These are phyloP conservation scores for Euschistus heros DNA, from an alignment of 1,140 invertebrate genomes.

Conservation along the genomic window DNA sequence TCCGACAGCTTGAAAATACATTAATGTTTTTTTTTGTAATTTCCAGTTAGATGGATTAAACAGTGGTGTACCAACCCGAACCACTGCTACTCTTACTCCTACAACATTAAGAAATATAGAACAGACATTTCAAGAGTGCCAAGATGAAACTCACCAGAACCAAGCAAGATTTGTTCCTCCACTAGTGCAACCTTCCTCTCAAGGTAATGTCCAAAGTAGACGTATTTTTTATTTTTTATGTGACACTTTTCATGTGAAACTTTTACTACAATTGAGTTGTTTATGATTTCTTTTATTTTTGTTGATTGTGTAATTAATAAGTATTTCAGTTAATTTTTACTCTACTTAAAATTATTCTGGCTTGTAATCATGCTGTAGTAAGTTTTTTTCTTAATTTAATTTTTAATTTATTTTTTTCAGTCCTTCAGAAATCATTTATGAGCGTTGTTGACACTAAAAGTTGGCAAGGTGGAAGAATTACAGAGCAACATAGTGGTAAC, in stretches of 20 bases:
- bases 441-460: conserved; percentile 34
- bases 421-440: conserved; percentile 28
- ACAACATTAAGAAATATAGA: conserved; percentile 86
- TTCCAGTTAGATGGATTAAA: conserved; percentile 72
- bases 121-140: conserved; percentile 53
- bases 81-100: conserved; percentile 85
- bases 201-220: conserved; percentile 7
- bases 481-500: conserved; percentile 27
- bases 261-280: too few species aligned
- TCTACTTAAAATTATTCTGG: conserved; percentile 9
- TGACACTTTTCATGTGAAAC: too few species aligned
- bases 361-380: conserved; percentile 8
- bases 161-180: conserved; percentile 88
- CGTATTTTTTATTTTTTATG: too few species aligned
- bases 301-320: too few species aligned
- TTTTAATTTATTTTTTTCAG: conserved; percentile 14
- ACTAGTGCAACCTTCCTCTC: conserved; percentile 43
- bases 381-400: conserved; percentile 6
- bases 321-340: not conserved
- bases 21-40: conserved; percentile 33
- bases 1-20: too few species aligned
- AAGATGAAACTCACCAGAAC: conserved; percentile 58
- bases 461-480: conserved; percentile 34
- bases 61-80: conserved; percentile 76
- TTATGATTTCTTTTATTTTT: too few species aligned